A percentile compares a stretch with the other conserved stretches of the same genome.
Evolutionary conservation across 92 coral and sea anemone species (phyloP).

Genomic region (Zoanthus gigantus): DNA sequence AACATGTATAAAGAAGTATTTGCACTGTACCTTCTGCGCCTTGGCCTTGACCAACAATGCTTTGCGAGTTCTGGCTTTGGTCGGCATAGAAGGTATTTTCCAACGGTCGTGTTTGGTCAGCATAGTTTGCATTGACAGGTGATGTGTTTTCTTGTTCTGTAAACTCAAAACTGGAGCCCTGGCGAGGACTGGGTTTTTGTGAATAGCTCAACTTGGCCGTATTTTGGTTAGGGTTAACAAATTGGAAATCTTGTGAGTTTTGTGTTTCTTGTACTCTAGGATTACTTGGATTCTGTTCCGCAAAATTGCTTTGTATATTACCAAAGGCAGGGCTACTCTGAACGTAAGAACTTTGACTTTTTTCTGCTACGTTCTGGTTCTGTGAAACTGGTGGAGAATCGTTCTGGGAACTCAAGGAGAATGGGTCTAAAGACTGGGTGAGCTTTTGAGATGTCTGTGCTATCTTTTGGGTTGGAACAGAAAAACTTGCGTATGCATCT

Average conservation of each 20-base stretch:
- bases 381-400: neutral
- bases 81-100: constrained; percentile 16
- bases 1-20: neutral
- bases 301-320: neutral
- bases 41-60: constrained; percentile 4
- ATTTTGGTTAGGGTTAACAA: constrained; percentile 28
- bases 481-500: neutral
- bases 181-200: neutral
- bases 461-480: neutral
- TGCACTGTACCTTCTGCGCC: constrained; percentile 18
- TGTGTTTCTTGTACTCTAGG: neutral
- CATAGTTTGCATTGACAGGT: neutral
- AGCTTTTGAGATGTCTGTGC: neutral
- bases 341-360: neutral
- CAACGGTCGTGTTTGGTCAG: neutral
- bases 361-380: neutral
- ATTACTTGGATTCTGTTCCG: neutral
- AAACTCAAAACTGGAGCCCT: constrained; percentile 29
- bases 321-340: neutral
- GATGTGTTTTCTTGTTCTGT: neutral
- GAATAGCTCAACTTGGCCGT: constrained; percentile 30
- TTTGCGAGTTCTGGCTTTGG: constrained; percentile 26
- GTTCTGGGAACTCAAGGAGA: neutral
- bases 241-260: neutral
- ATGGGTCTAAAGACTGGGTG: neutral